Evolutionary conservation across 2,888 invertebrate genomes (phyloP).

Genomic region (Melipona beecheii): DNA sequence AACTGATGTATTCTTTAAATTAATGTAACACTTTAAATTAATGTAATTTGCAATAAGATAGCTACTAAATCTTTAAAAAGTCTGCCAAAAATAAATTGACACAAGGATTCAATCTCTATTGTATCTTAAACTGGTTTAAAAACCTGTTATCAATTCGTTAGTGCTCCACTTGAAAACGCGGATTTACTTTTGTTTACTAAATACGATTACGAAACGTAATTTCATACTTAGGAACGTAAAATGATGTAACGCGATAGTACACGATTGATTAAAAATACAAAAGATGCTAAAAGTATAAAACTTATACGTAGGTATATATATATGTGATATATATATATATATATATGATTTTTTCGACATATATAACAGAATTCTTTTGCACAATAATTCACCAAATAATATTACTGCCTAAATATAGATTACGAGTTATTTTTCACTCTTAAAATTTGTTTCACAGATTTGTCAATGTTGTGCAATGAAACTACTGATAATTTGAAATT

Average conservation of each 20-base stretch:
- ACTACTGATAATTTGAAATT: too few species aligned
- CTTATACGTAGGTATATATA: neutral
- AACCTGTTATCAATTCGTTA: neutral
- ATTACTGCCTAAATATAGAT: too few species aligned
- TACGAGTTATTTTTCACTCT: too few species aligned
- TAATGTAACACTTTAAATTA: too few species aligned
- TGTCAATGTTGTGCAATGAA: too few species aligned
- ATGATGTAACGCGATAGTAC: neutral
- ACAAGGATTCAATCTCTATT: neutral
- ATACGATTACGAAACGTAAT: neutral
- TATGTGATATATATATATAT: neutral
- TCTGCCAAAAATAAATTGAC: slow-evolving; percentile 18
- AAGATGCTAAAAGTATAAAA: neutral
- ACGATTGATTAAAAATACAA: neutral
- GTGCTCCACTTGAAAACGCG: neutral
- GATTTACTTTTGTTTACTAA: neutral
- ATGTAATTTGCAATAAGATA: too few species aligned
- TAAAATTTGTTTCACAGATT: too few species aligned
- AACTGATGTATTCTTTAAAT: too few species aligned
- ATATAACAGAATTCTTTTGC: too few species aligned
- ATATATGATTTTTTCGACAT: neutral
- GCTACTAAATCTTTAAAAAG: too few species aligned
- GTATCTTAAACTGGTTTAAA: slow-evolving; percentile 18
- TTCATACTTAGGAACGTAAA: neutral
- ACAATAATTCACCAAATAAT: too few species aligned